phyloP scores from a whole-genome alignment of 2,888 invertebrate species.

The Agrotis exclamationis region DNA sequence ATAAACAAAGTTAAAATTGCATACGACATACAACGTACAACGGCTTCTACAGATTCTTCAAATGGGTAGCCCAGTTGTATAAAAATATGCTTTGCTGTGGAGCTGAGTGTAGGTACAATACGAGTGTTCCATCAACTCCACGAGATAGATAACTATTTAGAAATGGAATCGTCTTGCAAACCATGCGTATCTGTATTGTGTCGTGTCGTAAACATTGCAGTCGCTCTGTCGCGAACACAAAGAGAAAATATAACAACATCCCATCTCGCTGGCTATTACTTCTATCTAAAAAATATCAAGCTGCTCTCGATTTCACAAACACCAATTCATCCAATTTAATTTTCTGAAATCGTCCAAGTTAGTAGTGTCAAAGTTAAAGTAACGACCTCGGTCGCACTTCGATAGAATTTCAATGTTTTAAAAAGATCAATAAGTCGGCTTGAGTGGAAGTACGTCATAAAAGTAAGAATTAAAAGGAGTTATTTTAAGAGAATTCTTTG shows the following conservation, averaged over 20 bases:
- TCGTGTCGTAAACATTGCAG: slow-evolving; percentile 41
- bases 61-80: too few relatives aligned
- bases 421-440: slow-evolving; percentile 40
- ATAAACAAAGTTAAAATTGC: slow-evolving; percentile 48
- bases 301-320: slow-evolving; percentile 32
- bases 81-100: too few relatives aligned
- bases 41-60: too few relatives aligned
- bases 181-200: slow-evolving; percentile 23
- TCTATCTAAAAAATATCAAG: slow-evolving; percentile 32
- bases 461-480: slow-evolving; percentile 16
- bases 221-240: slow-evolving; percentile 28
- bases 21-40: slow-evolving; percentile 1
- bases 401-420: slow-evolving; percentile 46
- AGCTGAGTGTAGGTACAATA: not conserved
- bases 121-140: slow-evolving; percentile 21
- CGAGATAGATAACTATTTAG: slow-evolving; percentile 41
- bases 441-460: slow-evolving; percentile 21
- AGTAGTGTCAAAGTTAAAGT: slow-evolving; percentile 49
- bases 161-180: slow-evolving; percentile 35
- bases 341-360: slow-evolving; percentile 44
- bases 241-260: slow-evolving; percentile 34
- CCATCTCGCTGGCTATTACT: slow-evolving; percentile 34
- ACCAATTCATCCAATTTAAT: slow-evolving; percentile 53
- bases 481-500: slow-evolving; percentile 7
- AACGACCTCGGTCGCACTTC: slow-evolving; percentile 42